Base-by-base conservation (phyloP, 35 echinoderm and acorn worm genomes). In the Diadema setosum region DNA sequence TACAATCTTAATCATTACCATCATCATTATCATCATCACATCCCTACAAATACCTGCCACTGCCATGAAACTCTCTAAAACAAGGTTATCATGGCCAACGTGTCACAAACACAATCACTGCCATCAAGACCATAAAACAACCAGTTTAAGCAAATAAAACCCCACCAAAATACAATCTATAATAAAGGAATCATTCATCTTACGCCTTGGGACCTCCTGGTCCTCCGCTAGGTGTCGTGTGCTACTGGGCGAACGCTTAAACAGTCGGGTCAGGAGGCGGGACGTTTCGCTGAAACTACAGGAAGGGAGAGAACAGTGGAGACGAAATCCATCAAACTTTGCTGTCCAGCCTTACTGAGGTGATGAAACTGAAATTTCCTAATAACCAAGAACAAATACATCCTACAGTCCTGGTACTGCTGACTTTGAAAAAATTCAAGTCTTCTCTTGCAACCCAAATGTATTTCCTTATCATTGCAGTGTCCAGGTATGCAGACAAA, bases 231-330 rank as follows among this genome's bases (percentile, higher is more conserved):
- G 73, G 18, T 85, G 69, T 26, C 85, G 46, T 32, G 91, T 67
- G n/a, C 56, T 69, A 25, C 86, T 88, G 2, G 86, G 80, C 17
- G 63, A 84, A 17, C 95, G 70, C 45, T 88, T 90, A 42, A 97
- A 94, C 39, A 97, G 83, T 50, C 85, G 86, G 34, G 75, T 91
- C 55, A 97, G 73, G 20, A 97, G 80, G 26, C 95, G 82, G n/a
- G 95, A 97, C 17, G 95, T 97, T 84, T 97, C 95, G 39, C 61
- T 97, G 55, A 97, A 91, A 31, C 95, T 97, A 46, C 25, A 86
- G 74, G 16, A 46, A 87, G n/a, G n/a, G 23, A 63, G 31, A 15
- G 20, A 81, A 63, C 34, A 67, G 5, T 20, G 16, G 1, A 30
- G 8, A 84, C 58, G 5, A 70, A 85, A n/a, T n/a, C n/a, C n/a